These are phyloP conservation scores for Anas platyrhynchos DNA, from an alignment of 2,113 vertebrate species.

Conservation along the genomic window DNA sequence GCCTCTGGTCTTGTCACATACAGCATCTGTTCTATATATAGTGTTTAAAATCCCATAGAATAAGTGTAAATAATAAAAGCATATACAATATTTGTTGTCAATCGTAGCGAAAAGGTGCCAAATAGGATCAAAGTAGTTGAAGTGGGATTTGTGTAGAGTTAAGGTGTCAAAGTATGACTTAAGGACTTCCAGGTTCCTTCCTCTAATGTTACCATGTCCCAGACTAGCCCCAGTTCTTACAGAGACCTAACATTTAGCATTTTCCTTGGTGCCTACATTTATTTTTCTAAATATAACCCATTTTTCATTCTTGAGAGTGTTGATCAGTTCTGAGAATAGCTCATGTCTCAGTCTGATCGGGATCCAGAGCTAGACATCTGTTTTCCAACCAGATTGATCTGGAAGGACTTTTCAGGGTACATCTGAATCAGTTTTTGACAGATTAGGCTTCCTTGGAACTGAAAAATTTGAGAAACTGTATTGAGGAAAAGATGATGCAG, in stretches of 20 bases:
- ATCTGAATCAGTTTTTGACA: not conserved
- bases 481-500: not conserved
- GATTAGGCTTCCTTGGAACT: not conserved
- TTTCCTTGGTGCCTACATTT: not conserved
- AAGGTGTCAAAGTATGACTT: not conserved
- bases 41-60: not conserved
- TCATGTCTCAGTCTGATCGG: not conserved
- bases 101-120: not conserved
- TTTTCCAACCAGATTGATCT: not conserved
- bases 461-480: not conserved
- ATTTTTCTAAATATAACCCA: not conserved
- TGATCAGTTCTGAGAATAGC: not conserved
- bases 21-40: not conserved
- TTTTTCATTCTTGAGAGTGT: not conserved
- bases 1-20: not conserved
- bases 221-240: not conserved
- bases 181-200: not conserved
- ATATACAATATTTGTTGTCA: not conserved
- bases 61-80: not conserved
- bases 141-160: not conserved
- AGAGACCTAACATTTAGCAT: not conserved
- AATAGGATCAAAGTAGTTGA: not conserved
- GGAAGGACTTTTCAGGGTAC: not conserved
- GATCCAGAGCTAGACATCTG: not conserved
- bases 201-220: not conserved